A percentile compares a stretch with the other conserved stretches of the same genome.
Conservation (phyloP, 2,888 invertebrate species). For the Heterodera filipjevi region DNA sequence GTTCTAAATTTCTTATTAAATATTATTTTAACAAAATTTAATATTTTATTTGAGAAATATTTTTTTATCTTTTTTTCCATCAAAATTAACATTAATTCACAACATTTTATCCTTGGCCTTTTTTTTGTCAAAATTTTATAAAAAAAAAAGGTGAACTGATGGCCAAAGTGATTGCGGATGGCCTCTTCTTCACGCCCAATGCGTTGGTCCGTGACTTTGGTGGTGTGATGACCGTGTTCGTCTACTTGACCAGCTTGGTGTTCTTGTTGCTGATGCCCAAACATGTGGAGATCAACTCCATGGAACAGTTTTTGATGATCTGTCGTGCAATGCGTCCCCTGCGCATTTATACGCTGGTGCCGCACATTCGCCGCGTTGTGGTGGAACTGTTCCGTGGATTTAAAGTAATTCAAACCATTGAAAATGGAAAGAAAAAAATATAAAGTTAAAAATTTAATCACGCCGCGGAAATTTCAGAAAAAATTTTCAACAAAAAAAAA, state of each 20-base stretch:
- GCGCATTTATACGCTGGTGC: conserved; percentile 70
- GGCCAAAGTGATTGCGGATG: conserved; percentile 93
- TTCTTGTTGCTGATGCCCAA: conserved; percentile 95
- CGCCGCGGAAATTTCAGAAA: too few species aligned
- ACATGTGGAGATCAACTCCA: conserved; percentile 87
- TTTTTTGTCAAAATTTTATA: too few species aligned
- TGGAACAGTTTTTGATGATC: conserved; percentile 92
- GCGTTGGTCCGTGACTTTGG: conserved; percentile 97
- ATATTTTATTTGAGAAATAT: too few species aligned
- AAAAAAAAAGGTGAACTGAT: conserved; percentile 74
- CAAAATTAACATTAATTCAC: too few species aligned
- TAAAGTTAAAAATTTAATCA: too few species aligned
- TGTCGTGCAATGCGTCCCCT: conserved; percentile 91
- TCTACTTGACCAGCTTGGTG: conserved; percentile 89
- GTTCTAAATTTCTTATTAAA: too few species aligned
- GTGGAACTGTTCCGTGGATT: conserved; percentile 96
- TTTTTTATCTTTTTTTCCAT: too few species aligned
- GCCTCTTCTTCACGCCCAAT: conserved; percentile 96
- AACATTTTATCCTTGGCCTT: too few species aligned
- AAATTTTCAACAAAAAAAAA: too few species aligned
- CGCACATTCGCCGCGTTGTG: conserved; percentile 98
- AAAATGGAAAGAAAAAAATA: too few species aligned
- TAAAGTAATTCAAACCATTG: too few species aligned
- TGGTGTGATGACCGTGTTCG: conserved; percentile 92
- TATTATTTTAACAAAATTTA: too few species aligned